Evolutionary conservation across 2,113 vertebrate species (phyloP).

Genomic region (Leiothrix lutea): DNA sequence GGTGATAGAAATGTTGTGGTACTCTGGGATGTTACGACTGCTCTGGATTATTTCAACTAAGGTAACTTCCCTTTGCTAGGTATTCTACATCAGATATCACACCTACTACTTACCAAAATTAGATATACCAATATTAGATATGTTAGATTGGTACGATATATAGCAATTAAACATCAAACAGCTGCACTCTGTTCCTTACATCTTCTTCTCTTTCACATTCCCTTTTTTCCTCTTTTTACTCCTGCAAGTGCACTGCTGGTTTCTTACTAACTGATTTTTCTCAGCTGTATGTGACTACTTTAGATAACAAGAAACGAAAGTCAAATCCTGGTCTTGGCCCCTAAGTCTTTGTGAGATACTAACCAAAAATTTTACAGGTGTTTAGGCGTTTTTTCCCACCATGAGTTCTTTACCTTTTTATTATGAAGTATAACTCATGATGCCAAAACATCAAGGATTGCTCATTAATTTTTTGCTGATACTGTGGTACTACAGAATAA

Average conservation of each 20-base stretch:
- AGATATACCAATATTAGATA: background rate
- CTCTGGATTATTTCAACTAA: background rate
- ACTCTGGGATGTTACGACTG: background rate
- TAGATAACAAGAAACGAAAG: background rate
- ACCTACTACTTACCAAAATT: background rate
- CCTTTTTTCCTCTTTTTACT: background rate
- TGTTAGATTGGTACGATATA: background rate
- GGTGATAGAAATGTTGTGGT: background rate
- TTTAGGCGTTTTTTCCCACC: background rate
- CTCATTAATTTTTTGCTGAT: background rate
- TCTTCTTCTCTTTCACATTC: background rate
- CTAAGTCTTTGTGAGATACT: background rate
- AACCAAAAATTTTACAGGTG: background rate
- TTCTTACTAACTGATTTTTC: background rate
- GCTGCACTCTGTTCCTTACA: background rate
- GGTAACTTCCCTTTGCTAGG: background rate
- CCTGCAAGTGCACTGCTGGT: rapidly evolving
- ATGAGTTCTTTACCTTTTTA: background rate
- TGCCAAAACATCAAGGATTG: background rate
- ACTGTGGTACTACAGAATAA: background rate
- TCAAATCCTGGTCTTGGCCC: background rate
- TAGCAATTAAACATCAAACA: background rate
- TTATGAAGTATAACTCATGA: background rate
- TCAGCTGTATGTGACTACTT: background rate
- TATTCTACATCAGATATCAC: background rate